Conservation (phyloP, 2,888 invertebrate genomes). For the Ypsolopha scabrella region DNA sequence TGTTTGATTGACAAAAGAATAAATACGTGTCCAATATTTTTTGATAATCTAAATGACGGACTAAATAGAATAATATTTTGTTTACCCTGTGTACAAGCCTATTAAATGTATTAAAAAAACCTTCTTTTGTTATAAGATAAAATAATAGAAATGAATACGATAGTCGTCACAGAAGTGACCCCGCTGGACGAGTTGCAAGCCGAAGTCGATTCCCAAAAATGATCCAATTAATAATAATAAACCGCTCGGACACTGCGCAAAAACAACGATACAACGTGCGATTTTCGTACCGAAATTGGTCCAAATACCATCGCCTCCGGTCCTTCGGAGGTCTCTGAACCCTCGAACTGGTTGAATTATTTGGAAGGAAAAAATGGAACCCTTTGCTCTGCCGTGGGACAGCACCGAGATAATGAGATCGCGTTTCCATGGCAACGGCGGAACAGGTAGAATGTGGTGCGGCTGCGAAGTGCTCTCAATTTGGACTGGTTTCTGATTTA, state of each 20-base stretch:
- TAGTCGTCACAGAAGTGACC: background rate
- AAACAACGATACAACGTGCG: conserved; percentile 58
- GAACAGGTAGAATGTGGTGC: background rate
- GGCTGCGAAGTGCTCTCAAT: too few relatives aligned
- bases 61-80: too few relatives aligned
- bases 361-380: conserved; percentile 45
- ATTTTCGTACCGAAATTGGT: conserved; percentile 57
- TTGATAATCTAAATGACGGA: too few relatives aligned
- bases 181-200: conserved; percentile 4
- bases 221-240: conserved; percentile 68
- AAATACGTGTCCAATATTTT: too few relatives aligned
- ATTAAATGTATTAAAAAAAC: too few relatives aligned
- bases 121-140: too few relatives aligned
- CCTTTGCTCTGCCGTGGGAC: conserved; percentile 24
- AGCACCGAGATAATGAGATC: conserved; percentile 4
- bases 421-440: background rate
- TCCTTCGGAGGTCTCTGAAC: conserved; percentile 31
- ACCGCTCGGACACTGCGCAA: conserved; percentile 27
- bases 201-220: conserved; percentile 23
- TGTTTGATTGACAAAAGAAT: too few relatives aligned
- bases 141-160: background rate
- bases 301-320: conserved; percentile 46
- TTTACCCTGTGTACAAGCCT: too few relatives aligned
- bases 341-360: conserved; percentile 52
- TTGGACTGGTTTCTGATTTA: too few relatives aligned